A percentile compares a stretch with the other conserved stretches of the same genome.
These are phyloP conservation scores for Epinephelus awoara DNA, from an alignment of 2,797 vertebrate genomes.

Conservation along the genomic window DNA sequence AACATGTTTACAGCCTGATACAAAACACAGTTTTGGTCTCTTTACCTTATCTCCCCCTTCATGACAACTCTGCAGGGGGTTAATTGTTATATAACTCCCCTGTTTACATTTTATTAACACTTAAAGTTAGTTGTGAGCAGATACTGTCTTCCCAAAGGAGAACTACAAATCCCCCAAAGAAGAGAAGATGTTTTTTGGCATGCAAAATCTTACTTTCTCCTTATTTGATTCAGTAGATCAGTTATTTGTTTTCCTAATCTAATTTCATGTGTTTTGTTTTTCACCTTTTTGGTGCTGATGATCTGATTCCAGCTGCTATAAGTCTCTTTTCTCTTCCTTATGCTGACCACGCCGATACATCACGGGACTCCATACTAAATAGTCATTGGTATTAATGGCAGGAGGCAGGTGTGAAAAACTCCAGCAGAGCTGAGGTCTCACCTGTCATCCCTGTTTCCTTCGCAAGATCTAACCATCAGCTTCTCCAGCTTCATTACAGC, in stretches of 20 bases:
- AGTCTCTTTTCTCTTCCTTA: neutral
- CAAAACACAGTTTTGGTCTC: too few species aligned
- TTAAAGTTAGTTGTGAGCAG: too few species aligned
- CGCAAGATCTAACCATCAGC: constrained; percentile 8
- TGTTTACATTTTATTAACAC: too few species aligned
- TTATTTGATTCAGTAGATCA: neutral
- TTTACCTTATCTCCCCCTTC: too few species aligned
- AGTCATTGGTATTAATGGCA: constrained; percentile 2
- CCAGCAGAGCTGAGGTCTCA: constrained; percentile 13
- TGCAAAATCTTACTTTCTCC: neutral
- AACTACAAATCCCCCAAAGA: neutral
- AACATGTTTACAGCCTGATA: too few species aligned
- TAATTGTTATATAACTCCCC: too few species aligned
- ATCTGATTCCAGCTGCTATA: neutral
- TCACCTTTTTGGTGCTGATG: neutral
- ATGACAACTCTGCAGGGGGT: too few species aligned
- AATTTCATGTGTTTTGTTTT: constrained; percentile 16
- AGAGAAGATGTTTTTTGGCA: neutral
- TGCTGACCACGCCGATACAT: neutral
- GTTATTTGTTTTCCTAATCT: neutral
- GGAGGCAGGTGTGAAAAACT: constrained; percentile 27
- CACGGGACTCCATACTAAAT: neutral
- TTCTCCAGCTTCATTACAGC: neutral
- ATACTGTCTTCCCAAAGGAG: neutral
- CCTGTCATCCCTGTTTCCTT: constrained; percentile 14